phyloP scores from a whole-genome alignment of 2,113 vertebrate genomes.

The Tachysurus vachellii region DNA sequence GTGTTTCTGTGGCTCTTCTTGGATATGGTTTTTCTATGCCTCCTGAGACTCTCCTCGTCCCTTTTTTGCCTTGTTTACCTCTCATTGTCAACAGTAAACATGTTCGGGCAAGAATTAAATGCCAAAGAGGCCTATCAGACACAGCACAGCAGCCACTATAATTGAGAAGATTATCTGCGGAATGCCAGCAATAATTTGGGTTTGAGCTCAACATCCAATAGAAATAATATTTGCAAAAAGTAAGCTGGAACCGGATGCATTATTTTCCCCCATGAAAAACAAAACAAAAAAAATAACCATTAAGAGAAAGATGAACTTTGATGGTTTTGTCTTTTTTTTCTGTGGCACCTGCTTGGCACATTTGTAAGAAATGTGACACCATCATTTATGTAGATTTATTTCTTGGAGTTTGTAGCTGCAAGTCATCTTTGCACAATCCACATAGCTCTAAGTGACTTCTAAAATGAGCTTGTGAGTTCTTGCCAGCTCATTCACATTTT shows the following conservation, averaged over 20 bases:
- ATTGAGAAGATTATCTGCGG: conserved; percentile 77
- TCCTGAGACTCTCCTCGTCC: conserved; percentile 72
- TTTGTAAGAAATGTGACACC: conserved; percentile 60
- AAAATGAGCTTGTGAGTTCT: conserved; percentile 39
- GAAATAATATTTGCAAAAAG: conserved; percentile 60
- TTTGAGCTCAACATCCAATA: conserved; percentile 62
- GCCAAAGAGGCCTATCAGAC: conserved; percentile 64
- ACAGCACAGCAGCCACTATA: conserved; percentile 66
- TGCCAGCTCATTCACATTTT: conserved; percentile 19
- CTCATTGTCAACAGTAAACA: conserved; percentile 72
- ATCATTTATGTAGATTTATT: conserved; percentile 22
- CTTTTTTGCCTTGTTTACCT: conserved; percentile 71
- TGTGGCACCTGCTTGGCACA: conserved; percentile 63
- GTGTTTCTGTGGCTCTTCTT: conserved; percentile 59
- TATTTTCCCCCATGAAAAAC: conserved; percentile 58
- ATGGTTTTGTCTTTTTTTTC: conserved; percentile 65
- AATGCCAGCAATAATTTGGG: conserved; percentile 69
- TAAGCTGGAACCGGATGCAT: conserved; percentile 37
- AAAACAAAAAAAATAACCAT: conserved; percentile 58
- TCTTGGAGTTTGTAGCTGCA: conserved; percentile 18
- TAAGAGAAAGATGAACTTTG: conserved; percentile 60
- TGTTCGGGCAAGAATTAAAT: conserved; percentile 62
- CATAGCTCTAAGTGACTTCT: conserved; percentile 23
- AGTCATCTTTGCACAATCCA: conserved; percentile 50
- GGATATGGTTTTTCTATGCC: conserved; percentile 66